phyloP scores from a whole-genome alignment of 2,113 vertebrate species.

The Lagopus muta region DNA sequence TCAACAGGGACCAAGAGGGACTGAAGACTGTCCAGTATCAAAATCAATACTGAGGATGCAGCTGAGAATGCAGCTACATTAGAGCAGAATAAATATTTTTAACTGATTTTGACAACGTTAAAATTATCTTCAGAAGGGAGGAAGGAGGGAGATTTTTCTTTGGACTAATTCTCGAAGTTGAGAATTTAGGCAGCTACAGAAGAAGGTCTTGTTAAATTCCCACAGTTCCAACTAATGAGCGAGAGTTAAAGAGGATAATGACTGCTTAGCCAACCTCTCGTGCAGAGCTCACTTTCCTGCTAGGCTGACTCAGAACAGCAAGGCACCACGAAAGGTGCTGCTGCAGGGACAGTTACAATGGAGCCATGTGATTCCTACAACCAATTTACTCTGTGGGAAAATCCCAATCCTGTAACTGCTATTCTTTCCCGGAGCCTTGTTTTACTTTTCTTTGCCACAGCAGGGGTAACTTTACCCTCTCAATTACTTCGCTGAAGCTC shows the following conservation, averaged over 20 bases:
- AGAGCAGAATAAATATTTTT: not conserved
- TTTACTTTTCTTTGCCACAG: conserved; percentile 73
- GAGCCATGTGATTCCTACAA: conserved; percentile 66
- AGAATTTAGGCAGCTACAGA: conserved; percentile 36
- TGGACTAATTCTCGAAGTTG: conserved; percentile 11
- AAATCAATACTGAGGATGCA: not conserved
- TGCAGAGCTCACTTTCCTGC: conserved; percentile 45
- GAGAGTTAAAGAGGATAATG: conserved; percentile 41
- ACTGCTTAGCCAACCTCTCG: conserved; percentile 66
- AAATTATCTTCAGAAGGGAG: not conserved
- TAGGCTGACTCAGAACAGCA: conserved; percentile 68
- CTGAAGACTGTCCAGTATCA: not conserved
- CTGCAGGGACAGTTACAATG: conserved; percentile 62
- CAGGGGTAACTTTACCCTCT: conserved; percentile 20
- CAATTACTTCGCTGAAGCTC: not conserved
- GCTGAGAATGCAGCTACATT: not conserved
- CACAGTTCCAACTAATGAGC: conserved; percentile 27
- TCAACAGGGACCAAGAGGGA: not conserved
- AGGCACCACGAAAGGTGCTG: conserved; percentile 59
- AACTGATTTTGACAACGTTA: not conserved
- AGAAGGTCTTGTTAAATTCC: conserved; percentile 29
- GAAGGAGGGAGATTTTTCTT: not conserved
- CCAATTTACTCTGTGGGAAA: conserved; percentile 77
- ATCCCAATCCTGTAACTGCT: conserved; percentile 53
- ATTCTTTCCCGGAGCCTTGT: conserved; percentile 48